Percentiles rank a stretch among this genome's conserved stretches.
Conservation (phyloP, 2,113 vertebrate genomes). For the Marmota monax region DNA sequence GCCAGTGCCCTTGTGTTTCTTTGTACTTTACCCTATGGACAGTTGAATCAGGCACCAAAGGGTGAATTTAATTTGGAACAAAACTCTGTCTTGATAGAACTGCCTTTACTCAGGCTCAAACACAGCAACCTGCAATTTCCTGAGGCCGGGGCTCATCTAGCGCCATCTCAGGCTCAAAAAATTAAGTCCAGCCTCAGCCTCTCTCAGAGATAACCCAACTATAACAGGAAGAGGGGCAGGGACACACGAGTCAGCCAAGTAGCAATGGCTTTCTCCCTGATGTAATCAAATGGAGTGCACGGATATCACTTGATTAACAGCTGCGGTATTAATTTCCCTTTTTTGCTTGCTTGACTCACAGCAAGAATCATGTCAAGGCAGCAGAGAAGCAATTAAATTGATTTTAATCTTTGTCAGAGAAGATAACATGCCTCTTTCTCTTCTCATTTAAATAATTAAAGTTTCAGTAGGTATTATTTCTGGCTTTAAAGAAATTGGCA, state of each 20-base stretch:
- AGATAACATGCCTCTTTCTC: conserved; percentile 92
- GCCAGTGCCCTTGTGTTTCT: not conserved
- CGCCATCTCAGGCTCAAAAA: conserved; percentile 67
- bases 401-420: conserved; percentile 94
- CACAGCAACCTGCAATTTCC: conserved; percentile 77
- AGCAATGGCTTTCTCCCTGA: conserved; percentile 79
- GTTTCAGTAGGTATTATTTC: conserved; percentile 93
- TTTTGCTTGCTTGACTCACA: conserved; percentile 93
- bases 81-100: conserved; percentile 81
- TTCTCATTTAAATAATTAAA: conserved; percentile 95
- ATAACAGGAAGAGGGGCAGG: conserved; percentile 37
- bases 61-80: conserved; percentile 86
- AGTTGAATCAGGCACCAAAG: conserved; percentile 75
- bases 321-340: conserved; percentile 91
- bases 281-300: conserved; percentile 87
- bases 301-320: conserved; percentile 92
- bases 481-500: conserved; percentile 91
- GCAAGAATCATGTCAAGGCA: conserved; percentile 91
- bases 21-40: conserved; percentile 63
- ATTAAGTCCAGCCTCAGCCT: conserved; percentile 65
- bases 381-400: conserved; percentile 93
- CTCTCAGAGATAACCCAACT: conserved; percentile 56
- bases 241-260: conserved; percentile 75
- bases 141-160: conserved; percentile 63
- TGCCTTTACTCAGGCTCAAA: conserved; percentile 73